Conservation (phyloP, 1,140 invertebrate species). For the Panulirus ornatus region DNA sequence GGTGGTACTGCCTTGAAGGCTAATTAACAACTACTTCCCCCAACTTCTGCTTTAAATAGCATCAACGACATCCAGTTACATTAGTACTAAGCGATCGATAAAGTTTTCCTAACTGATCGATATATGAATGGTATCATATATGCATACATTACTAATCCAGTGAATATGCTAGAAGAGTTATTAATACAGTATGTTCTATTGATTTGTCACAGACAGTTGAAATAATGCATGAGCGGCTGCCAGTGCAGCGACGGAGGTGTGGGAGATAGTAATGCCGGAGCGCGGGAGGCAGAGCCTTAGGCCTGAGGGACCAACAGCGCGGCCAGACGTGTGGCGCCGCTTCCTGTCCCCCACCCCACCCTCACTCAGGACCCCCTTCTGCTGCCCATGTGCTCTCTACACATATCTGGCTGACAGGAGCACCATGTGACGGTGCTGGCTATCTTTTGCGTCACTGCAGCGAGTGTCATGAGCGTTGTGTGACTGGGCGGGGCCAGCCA, state of each 20-base stretch:
- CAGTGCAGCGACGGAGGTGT: too few relatives aligned
- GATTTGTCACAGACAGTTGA: too few relatives aligned
- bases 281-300: constrained; percentile 1
- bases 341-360: background rate
- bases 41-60: background rate
- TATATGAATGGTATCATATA: too few relatives aligned
- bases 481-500: background rate
- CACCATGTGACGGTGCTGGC: background rate
- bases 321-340: constrained; percentile 38
- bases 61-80: background rate
- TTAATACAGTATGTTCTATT: too few relatives aligned
- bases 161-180: too few relatives aligned
- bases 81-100: background rate
- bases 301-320: constrained; percentile 28
- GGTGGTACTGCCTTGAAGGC: background rate
- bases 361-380: background rate
- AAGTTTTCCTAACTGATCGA: background rate
- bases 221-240: too few relatives aligned
- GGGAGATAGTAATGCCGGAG: background rate
- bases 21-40: constrained; percentile 7
- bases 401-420: background rate
- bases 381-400: constrained; percentile 6
- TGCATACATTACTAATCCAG: too few relatives aligned
- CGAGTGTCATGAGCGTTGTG: too few relatives aligned
- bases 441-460: background rate